Base-by-base conservation (phyloP, 2,113 vertebrate species). In the Peromyscus maniculatus region DNA sequence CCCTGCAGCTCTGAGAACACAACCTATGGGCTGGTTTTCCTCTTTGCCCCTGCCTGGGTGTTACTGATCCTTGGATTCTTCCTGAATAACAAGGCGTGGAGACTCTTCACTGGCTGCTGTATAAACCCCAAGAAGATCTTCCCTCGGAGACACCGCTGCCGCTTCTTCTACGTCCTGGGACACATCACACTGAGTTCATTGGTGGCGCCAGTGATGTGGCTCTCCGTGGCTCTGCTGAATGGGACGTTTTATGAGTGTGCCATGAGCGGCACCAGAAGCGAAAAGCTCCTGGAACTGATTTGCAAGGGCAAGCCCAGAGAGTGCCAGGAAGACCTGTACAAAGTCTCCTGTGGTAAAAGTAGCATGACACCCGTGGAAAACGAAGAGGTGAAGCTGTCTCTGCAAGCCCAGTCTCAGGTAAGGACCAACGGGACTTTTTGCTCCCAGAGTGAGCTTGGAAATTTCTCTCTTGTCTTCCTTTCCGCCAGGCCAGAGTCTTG, bases 381-480 rank as follows among this genome's bases (percentile, higher is more conserved):
- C 0, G 98, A 99, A 0, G 99, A 99, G 88, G 98, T 99, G 97
- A 99, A 99, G 86, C 97, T 98, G 39, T 99, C 99, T 92, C 98
- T 99, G 74, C 99, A 99, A 94, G 99, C 99, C 36, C 99, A 99
- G 98, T 99, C 99, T 66, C 99, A 99, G 99, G 99, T 99, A 98
- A 98, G 99, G 97, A 94, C 90, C 11, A 22, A 39, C 36, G 49
- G 7, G 0, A 28, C 71, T 52, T 82, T 77, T 74, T 39, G 46
- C 69, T 31, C 62, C 26, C 5, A 1, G 19, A 0, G 0, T 15
- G 39, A 89, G 19, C 71, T 72, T 43, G 52, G 43, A 72, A 13
- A 74, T 19, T 33, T 15, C 11, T 72, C 10, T 94, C 67, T 91
- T 91, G 55, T 92, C 64, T 92, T 93, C 67, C 39, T 66, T 83